Evolutionary conservation across 2,113 vertebrate genomes (phyloP), one percentile per base, ranked within the genome.

Genomic region (Zootoca vivipara): DNA sequence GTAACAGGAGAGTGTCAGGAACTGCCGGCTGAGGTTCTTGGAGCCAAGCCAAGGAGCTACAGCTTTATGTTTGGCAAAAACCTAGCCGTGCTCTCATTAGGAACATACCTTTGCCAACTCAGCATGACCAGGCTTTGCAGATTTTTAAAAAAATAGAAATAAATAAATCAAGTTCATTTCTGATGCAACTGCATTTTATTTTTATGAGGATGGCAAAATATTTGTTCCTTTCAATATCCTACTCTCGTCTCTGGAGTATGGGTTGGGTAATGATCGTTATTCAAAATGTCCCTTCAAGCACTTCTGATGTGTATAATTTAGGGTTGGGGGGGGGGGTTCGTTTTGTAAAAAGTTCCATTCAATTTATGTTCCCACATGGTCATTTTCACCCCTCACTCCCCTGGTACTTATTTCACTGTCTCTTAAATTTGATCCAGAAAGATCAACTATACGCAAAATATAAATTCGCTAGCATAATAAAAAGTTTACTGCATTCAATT

Each of bases 71-170:
- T 46, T 67, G 1, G 40, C 56, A 78, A 75, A 46, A 38, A 8
- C 22, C 35, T 78, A 8, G 9, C 64, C 7, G 67, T 35, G 2
- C 38, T 77, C 5, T 0, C 8, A 0, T 67, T 89, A 70, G 8
- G 5, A 33, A 67, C 78, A 87, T 89, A 89, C 67, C 30, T 87
- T 73, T 88, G 74, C 26, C 87, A 86, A 89, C 88, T 77, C 78
- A 79, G 70, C 30, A 46, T 2, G 86, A 85, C 5, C 86, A 91
- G 3, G 89, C 89, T 83, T 91, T 91, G 89, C 38, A 6, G 22
- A 72, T 93, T 88, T 88, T 93, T 62, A 18, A 18, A 62, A 72
- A 69, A 26, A 69, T 30, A 28, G 90, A 87, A 46, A 92, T 10
- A 52, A 52, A 89, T 77, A 73, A 33, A 40, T 13, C 85, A 83